Percentiles rank a stretch among this genome's conserved stretches.
phyloP scores from a whole-genome alignment of 2,113 vertebrate species.

The Sorex fumeus region DNA sequence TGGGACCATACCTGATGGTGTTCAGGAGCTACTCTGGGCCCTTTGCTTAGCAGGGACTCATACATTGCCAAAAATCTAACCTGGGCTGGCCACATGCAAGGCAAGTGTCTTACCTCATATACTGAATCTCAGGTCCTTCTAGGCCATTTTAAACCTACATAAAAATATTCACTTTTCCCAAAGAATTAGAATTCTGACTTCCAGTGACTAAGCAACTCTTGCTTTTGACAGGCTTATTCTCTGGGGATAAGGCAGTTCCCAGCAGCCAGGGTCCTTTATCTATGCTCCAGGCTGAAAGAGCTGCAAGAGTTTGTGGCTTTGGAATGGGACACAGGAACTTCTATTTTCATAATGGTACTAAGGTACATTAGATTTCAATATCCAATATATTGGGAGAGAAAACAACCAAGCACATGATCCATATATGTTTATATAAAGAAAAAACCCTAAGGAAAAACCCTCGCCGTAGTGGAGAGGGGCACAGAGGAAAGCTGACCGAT shows the following conservation, averaged over 20 bases:
- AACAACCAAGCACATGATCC: background rate
- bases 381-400: background rate
- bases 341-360: constrained; percentile 1
- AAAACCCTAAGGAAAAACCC: too few relatives aligned
- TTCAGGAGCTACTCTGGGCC: too few relatives aligned
- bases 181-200: background rate
- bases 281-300: background rate
- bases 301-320: background rate
- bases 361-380: background rate
- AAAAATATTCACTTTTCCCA: background rate
- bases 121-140: too few relatives aligned
- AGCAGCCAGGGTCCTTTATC: background rate
- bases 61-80: too few relatives aligned
- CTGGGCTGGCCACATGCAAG: too few relatives aligned
- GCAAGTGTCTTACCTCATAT: too few relatives aligned
- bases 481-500: too few relatives aligned
- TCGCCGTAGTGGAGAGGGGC: too few relatives aligned
- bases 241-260: background rate
- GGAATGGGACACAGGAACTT: background rate
- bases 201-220: background rate
- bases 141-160: too few relatives aligned
- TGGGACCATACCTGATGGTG: too few relatives aligned
- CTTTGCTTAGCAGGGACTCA: too few relatives aligned
- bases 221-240: background rate
- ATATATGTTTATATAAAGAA: background rate